Evolutionary conservation across 2,113 vertebrate species (phyloP).

Genomic region (Onychostruthus taczanowskii): DNA sequence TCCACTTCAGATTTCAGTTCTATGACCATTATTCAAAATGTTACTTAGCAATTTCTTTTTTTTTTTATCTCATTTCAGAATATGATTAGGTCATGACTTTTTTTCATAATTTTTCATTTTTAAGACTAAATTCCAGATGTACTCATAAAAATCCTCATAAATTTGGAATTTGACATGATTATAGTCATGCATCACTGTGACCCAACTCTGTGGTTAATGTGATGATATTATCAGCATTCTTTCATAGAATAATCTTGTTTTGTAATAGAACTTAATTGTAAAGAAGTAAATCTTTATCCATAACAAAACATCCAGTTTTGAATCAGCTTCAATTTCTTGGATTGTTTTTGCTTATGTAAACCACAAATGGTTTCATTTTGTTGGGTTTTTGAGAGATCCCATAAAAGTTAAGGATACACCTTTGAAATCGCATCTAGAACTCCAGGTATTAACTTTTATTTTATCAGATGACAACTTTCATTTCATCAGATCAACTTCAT

Average conservation of each 20-base stretch:
- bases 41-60: background rate
- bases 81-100: background rate
- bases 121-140: background rate
- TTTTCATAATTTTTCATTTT: background rate
- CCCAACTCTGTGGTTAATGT: background rate
- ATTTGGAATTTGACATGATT: background rate
- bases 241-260: background rate
- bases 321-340: background rate
- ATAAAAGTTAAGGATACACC: background rate
- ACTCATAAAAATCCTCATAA: background rate
- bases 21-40: background rate
- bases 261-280: background rate
- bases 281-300: background rate
- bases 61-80: background rate
- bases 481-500: background rate
- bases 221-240: background rate
- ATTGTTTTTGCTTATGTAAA: background rate
- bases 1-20: background rate
- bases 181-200: background rate
- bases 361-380: background rate
- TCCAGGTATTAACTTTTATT: background rate
- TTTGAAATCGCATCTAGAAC: background rate
- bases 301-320: background rate
- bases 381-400: background rate
- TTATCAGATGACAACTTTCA: background rate